phyloP scores from a whole-genome alignment of 30 jellyfish, hydroid and myxozoan species.

The Hydractinia echinata region DNA sequence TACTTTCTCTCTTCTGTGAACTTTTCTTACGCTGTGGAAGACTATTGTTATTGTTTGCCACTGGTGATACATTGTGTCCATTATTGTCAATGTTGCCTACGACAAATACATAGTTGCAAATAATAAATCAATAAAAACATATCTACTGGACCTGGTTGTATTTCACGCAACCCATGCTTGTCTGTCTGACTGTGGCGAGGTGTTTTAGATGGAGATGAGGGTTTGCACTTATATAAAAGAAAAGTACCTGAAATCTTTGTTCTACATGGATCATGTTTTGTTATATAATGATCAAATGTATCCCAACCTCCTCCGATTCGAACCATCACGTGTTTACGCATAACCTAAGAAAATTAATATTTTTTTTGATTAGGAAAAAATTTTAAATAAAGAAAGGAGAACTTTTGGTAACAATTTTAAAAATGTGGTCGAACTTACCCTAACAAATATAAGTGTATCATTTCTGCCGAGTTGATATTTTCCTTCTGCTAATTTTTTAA shows the following conservation, averaged over 20 bases:
- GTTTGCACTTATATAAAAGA: background rate
- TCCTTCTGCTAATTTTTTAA: conserved; percentile 79
- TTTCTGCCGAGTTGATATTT: conserved; percentile 70
- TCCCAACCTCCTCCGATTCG: conserved; percentile 99
- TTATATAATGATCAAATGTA: conserved; percentile 76
- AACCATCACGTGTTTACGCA: conserved; percentile 98
- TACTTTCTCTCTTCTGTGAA: background rate
- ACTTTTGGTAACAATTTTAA: no score
- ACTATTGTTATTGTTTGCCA: background rate
- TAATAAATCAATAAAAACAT: no score
- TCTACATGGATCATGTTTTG: conserved; percentile 88
- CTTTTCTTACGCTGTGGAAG: conserved; percentile 5
- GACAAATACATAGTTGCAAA: no score
- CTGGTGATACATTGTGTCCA: conserved; percentile 4
- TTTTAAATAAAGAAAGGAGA: no score
- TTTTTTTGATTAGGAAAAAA: background rate
- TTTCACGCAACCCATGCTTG: no score
- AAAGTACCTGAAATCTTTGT: conserved; percentile 15
- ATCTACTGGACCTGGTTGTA: no score
- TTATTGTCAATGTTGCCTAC: conserved; percentile 14
- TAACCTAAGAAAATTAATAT: conserved; percentile 23
- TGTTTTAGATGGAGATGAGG: no score
- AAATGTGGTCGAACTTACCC: conserved; percentile 51
- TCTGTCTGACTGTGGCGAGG: no score
- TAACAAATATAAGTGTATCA: conserved; percentile 69